Percentiles rank a stretch among this genome's conserved stretches.
phyloP scores from a whole-genome alignment of 2,888 invertebrate species.

The Kuschelorhynchus macadamiae region DNA sequence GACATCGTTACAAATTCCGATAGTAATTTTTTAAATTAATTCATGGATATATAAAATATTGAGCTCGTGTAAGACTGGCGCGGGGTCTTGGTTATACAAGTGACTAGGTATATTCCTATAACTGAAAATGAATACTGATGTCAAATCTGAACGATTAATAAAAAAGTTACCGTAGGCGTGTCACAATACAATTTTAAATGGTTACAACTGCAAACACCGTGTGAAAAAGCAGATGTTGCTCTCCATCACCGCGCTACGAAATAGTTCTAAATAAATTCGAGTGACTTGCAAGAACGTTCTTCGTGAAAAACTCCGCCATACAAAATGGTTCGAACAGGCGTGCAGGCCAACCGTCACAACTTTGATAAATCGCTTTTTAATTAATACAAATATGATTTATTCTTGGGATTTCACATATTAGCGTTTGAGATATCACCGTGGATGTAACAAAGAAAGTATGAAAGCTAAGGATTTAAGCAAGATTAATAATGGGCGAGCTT shows the following conservation, averaged over 20 bases:
- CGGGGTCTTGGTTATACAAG: no score
- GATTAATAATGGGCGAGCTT: slow-evolving; percentile 11
- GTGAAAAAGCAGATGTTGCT: slow-evolving; percentile 16
- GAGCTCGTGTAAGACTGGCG: no score
- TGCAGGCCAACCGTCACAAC: slow-evolving; percentile 19
- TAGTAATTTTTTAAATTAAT: no score
- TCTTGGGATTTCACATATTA: slow-evolving; percentile 9
- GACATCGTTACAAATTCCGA: no score
- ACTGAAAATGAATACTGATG: not conserved
- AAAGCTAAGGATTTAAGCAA: slow-evolving; percentile 3
- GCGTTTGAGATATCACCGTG: slow-evolving; percentile 5
- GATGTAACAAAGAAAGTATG: slow-evolving; percentile 11
- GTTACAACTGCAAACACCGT: slow-evolving; percentile 1
- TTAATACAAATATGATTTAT: slow-evolving; percentile 40
- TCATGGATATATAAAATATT: no score
- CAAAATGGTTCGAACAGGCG: slow-evolving; percentile 25
- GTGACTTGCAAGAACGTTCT: slow-evolving; percentile 17
- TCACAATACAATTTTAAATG: slow-evolving; percentile 8
- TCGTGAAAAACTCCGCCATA: slow-evolving; percentile 9
- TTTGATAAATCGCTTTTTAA: slow-evolving; percentile 37
- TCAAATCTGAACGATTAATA: not conserved
- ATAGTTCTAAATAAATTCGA: slow-evolving; percentile 21
- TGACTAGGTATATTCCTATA: no score
- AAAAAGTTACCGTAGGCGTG: slow-evolving; percentile 18
- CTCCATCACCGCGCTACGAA: not conserved